Percentiles rank a stretch among this genome's conserved stretches.
These are phyloP conservation scores for Carcina quercana DNA, from an alignment of 2,888 invertebrate genomes.

Conservation along the genomic window DNA sequence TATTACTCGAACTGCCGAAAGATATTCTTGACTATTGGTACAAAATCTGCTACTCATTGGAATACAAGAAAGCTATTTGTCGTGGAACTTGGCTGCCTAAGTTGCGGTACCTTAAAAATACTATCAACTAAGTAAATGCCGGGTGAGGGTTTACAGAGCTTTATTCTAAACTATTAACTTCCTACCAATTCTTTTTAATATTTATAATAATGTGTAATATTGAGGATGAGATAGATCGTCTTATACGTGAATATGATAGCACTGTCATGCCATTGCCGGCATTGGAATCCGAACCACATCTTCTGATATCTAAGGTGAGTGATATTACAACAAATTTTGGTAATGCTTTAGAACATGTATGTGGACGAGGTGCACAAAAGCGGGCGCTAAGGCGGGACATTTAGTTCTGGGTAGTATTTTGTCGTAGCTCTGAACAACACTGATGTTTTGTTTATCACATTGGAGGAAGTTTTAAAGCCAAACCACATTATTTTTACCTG, in stretches of 20 bases:
- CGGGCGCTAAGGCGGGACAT: not conserved
- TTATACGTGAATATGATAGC: constrained; percentile 45
- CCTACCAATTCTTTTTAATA: constrained; percentile 1
- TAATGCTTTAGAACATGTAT: not conserved
- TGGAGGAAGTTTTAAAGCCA: not conserved
- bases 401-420: not conserved
- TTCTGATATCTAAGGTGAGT: constrained; percentile 60
- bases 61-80: too few relatives aligned
- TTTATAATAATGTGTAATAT: too few relatives aligned
- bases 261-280: constrained; percentile 48
- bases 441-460: not conserved
- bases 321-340: not conserved
- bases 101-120: too few relatives aligned
- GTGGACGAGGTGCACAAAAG: not conserved
- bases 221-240: too few relatives aligned
- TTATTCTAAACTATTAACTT: too few relatives aligned
- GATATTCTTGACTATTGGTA: too few relatives aligned
- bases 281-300: constrained; percentile 53
- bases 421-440: not conserved
- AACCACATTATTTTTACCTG: too few relatives aligned
- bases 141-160: too few relatives aligned
- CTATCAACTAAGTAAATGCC: too few relatives aligned
- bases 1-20: too few relatives aligned
- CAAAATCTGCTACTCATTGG: too few relatives aligned
- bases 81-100: too few relatives aligned